Evolutionary conservation across 2,113 vertebrate species (phyloP).

Genomic region (Stigmatopora argus): DNA sequence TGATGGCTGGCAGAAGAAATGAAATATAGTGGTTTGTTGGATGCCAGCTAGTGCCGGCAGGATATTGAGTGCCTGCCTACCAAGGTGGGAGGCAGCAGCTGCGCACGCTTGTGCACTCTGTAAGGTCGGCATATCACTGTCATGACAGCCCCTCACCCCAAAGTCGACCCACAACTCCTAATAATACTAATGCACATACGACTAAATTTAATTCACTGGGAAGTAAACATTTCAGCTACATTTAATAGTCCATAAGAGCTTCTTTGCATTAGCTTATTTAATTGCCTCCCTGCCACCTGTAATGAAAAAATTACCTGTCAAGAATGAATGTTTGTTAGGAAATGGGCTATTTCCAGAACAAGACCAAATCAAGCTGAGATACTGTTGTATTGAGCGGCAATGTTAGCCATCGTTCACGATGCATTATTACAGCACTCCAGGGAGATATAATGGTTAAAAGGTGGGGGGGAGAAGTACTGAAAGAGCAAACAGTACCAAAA

Average conservation of each 20-base stretch:
- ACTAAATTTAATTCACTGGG: slow-evolving; percentile 50
- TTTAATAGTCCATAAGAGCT: slow-evolving; percentile 53
- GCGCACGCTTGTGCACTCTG: slow-evolving; percentile 2
- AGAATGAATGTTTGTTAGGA: slow-evolving; percentile 37
- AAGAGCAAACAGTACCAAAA: slow-evolving; percentile 22
- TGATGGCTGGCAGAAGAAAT: slow-evolving; percentile 5
- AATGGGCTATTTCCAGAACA: slow-evolving; percentile 21
- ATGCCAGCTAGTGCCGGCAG: not conserved
- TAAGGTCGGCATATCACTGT: slow-evolving; percentile 6
- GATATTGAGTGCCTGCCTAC: slow-evolving; percentile 14
- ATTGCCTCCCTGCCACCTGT: slow-evolving; percentile 44
- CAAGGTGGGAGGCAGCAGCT: slow-evolving; percentile 17
- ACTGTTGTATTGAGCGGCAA: slow-evolving; percentile 7
- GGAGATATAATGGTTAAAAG: slow-evolving; percentile 7
- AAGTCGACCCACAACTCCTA: slow-evolving; percentile 8
- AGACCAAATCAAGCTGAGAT: slow-evolving; percentile 16
- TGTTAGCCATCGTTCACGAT: not conserved
- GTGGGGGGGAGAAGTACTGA: slow-evolving; percentile 4
- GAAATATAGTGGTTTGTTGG: slow-evolving; percentile 6
- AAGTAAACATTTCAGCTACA: slow-evolving; percentile 50
- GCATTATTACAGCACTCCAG: slow-evolving; percentile 11
- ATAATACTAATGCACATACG: slow-evolving; percentile 32
- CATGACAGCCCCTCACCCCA: slow-evolving; percentile 1
- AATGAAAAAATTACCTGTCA: slow-evolving; percentile 50
- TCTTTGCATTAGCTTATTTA: slow-evolving; percentile 53